Evolutionary conservation across 2,888 invertebrate genomes (phyloP).

Genomic region (Volucella inflata): DNA sequence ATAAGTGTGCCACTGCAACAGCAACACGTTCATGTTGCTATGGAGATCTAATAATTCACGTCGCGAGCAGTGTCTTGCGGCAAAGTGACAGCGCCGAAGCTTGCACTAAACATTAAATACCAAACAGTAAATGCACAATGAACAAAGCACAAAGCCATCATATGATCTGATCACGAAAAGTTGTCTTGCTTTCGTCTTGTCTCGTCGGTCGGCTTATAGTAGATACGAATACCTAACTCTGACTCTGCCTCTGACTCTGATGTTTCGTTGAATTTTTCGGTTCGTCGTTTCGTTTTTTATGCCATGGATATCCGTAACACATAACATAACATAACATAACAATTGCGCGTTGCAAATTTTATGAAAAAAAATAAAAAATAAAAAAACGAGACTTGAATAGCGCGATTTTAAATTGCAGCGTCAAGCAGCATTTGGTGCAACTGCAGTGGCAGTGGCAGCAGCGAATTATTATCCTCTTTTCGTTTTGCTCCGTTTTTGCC

Average conservation of each 20-base stretch:
- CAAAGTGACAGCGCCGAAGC: conserved; percentile 65
- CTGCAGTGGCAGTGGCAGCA: conserved; percentile 45
- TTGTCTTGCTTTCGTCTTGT: conserved; percentile 49
- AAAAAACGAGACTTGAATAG: conserved; percentile 36
- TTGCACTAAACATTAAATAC: too few relatives aligned
- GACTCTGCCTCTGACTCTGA: background rate
- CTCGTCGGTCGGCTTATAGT: conserved; percentile 10
- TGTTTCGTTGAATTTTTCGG: conserved; percentile 17
- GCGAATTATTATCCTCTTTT: conserved; percentile 51
- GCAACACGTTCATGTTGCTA: conserved; percentile 48
- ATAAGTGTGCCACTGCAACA: conserved; percentile 64
- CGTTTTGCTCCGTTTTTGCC: conserved; percentile 43
- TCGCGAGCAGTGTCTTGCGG: conserved; percentile 59
- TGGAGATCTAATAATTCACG: conserved; percentile 64
- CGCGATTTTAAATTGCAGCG: conserved; percentile 52
- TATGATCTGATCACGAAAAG: conserved; percentile 59
- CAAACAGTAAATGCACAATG: background rate
- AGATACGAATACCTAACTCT: background rate
- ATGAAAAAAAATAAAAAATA: conserved; percentile 55
- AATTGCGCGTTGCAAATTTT: conserved; percentile 58
- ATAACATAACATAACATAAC: conserved; percentile 24
- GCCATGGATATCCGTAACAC: conserved; percentile 5
- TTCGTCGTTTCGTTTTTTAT: conserved; percentile 16
- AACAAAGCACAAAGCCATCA: conserved; percentile 49
- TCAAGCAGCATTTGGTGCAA: conserved; percentile 9